Conservation (phyloP, 2,888 invertebrate species). For the Macaria liturata region DNA sequence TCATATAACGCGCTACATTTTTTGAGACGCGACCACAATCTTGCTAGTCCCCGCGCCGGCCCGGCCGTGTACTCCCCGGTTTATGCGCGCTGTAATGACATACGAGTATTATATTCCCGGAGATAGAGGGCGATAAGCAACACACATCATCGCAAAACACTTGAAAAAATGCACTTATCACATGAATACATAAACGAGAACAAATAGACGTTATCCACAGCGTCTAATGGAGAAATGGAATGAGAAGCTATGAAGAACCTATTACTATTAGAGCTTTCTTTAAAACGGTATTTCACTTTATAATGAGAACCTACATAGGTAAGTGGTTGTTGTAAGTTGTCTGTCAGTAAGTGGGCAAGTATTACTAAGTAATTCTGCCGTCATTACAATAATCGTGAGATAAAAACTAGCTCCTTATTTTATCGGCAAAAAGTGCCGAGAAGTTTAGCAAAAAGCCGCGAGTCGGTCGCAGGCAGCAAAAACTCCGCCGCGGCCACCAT, state of each 20-base stretch:
- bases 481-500: constrained; percentile 57
- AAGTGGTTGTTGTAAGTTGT: not conserved
- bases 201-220: too few species aligned
- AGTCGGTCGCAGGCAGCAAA: constrained; percentile 51
- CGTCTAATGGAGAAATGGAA: too few species aligned
- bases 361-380: constrained; percentile 22
- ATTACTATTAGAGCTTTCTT: not conserved
- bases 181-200: too few species aligned
- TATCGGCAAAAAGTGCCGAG: constrained; percentile 53
- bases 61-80: constrained; percentile 72
- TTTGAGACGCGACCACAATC: constrained; percentile 73
- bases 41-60: constrained; percentile 70
- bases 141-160: constrained; percentile 22
- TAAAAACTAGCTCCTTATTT: constrained; percentile 40
- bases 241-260: too few species aligned
- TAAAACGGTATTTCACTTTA: constrained; percentile 4
- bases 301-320: constrained; percentile 1
- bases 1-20: constrained; percentile 76
- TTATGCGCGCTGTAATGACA: constrained; percentile 76
- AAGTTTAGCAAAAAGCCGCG: constrained; percentile 58
- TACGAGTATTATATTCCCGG: too few species aligned
- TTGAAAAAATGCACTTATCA: too few species aligned
- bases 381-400: constrained; percentile 35
- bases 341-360: constrained; percentile 2
- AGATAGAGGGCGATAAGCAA: constrained; percentile 32